These are phyloP conservation scores for Myotis vivesi DNA, from an alignment of 2,797 vertebrate genomes.

Conservation along the genomic window DNA sequence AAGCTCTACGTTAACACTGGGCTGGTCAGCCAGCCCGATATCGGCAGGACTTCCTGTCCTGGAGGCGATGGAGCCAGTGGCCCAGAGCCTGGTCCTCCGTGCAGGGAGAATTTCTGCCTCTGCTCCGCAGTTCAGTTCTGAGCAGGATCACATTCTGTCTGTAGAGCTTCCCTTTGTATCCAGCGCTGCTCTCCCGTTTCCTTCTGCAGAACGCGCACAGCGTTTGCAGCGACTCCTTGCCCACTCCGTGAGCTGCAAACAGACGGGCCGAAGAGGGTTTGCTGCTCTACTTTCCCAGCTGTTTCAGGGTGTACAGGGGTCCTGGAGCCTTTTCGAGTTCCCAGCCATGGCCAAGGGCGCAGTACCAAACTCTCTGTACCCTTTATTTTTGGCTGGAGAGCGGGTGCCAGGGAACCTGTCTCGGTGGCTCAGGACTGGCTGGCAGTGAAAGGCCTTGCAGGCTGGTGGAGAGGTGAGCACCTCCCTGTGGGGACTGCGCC, in stretches of 20 bases:
- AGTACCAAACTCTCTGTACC: background rate
- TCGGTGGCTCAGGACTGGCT: constrained; percentile 51
- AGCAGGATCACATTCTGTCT: constrained; percentile 68
- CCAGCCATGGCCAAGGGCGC: background rate
- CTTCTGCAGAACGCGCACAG: constrained; percentile 27
- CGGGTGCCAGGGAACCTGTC: constrained; percentile 31
- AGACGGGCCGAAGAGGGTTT: constrained; percentile 52
- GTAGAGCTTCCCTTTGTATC: constrained; percentile 62
- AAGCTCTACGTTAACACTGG: background rate
- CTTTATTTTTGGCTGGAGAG: constrained; percentile 45
- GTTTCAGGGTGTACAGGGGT: background rate
- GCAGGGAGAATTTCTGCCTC: background rate
- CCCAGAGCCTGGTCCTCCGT: constrained; percentile 72
- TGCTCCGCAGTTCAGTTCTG: constrained; percentile 43
- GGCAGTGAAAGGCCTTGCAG: constrained; percentile 31
- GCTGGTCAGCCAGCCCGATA: background rate
- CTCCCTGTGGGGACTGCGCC: constrained; percentile 52
- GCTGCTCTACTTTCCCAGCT: constrained; percentile 29
- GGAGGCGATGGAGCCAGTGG: constrained; percentile 63
- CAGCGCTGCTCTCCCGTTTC: background rate
- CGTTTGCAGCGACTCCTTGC: constrained; percentile 54
- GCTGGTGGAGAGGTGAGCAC: constrained; percentile 45
- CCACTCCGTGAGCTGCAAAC: constrained; percentile 54
- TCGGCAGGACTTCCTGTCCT: constrained; percentile 19
- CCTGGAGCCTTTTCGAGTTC: background rate